phyloP scores from a whole-genome alignment of 2,113 vertebrate species.

The Vimba vimba region DNA sequence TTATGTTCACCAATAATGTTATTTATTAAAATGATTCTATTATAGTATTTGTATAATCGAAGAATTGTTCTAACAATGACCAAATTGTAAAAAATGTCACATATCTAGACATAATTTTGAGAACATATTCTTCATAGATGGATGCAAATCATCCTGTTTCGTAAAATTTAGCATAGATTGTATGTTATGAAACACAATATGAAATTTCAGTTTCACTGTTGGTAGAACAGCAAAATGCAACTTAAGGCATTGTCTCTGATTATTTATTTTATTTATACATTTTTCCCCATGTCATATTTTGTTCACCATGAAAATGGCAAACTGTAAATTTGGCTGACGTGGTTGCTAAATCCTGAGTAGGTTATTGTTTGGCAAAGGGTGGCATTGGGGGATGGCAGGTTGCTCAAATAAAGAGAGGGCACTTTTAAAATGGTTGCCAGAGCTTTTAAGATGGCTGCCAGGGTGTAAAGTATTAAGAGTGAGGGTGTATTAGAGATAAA shows the following conservation, averaged over 20 bases:
- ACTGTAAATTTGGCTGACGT: constrained; percentile 66
- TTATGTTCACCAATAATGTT: background rate
- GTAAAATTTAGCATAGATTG: too few relatives aligned
- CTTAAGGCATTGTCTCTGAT: background rate
- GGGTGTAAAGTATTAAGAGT: constrained; percentile 69
- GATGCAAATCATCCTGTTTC: background rate
- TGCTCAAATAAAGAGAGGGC: constrained; percentile 83
- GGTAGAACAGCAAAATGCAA: background rate
- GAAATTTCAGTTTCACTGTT: background rate
- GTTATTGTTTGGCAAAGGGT: constrained; percentile 79
- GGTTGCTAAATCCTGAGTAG: constrained; percentile 70
- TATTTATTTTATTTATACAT: background rate
- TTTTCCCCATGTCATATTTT: constrained; percentile 4
- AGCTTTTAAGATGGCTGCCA: constrained; percentile 98
- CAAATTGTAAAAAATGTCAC: background rate
- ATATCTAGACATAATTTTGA: background rate
- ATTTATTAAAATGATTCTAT: background rate
- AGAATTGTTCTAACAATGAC: background rate
- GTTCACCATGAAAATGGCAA: background rate
- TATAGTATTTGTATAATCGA: background rate
- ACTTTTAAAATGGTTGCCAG: constrained; percentile 99
- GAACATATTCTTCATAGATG: background rate
- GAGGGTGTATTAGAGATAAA: constrained; percentile 56
- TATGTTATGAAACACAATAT: background rate
- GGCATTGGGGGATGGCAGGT: constrained; percentile 72